A percentile compares a stretch with the other conserved stretches of the same genome.
Evolutionary conservation across 2,888 invertebrate genomes (phyloP).

Genomic region (Trichogramma dendrolimi): DNA sequence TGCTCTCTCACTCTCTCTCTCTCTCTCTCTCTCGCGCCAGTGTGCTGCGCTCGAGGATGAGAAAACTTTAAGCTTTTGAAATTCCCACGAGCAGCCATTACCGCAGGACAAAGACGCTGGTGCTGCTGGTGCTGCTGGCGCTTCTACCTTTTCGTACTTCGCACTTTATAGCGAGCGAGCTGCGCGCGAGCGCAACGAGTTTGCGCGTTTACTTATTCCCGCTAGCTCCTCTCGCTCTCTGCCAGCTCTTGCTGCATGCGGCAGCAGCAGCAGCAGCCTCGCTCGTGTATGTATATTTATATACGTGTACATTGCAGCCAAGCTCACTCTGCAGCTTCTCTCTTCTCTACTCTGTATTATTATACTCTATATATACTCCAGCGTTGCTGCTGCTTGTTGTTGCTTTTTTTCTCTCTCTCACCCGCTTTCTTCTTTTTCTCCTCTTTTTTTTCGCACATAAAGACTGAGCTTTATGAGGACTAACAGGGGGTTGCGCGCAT

Average conservation of each 20-base stretch:
- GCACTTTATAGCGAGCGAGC: slow-evolving; percentile 15
- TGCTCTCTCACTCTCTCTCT: no score
- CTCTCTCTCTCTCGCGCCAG: no score
- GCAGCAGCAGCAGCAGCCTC: no score
- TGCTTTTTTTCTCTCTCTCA: background rate
- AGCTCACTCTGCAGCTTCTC: background rate
- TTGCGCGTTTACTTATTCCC: slow-evolving; percentile 24
- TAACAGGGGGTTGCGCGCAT: no score
- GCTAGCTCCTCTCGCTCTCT: slow-evolving; percentile 12
- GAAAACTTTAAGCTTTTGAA: slow-evolving; percentile 28
- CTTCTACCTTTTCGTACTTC: slow-evolving; percentile 17
- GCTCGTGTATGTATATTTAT: no score
- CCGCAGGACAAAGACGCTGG: slow-evolving; percentile 18
- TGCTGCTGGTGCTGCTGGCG: background rate
- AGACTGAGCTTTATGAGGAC: no score
- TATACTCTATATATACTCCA: background rate
- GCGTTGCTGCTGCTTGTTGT: background rate
- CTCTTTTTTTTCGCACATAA: no score
- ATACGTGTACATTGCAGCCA: background rate
- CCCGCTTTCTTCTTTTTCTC: background rate
- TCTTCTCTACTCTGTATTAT: slow-evolving; percentile 11
- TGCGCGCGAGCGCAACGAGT: background rate
- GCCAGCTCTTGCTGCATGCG: background rate
- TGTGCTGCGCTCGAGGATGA: slow-evolving; percentile 11
- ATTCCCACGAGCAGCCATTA: slow-evolving; percentile 23